Base-by-base conservation (phyloP, 2,888 invertebrate species). In the Rhyacophila evoluta region DNA sequence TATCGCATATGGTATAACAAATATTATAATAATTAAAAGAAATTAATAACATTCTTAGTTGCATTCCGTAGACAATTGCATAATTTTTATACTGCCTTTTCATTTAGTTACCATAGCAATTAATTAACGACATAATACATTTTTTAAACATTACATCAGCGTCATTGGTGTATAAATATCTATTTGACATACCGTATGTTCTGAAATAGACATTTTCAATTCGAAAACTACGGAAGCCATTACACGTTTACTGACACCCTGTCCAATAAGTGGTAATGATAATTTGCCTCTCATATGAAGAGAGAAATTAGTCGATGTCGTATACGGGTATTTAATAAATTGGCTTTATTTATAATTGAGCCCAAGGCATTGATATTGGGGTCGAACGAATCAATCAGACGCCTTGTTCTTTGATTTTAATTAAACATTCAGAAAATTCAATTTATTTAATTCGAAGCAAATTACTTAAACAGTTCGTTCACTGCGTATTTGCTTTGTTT, bases 291-390 rank as follows among this genome's bases (percentile, higher is more conserved):
- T 8, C 55, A 55, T 55, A 25, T 55, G 19, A 19, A 55, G 55
- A 55, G 55, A 19, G 55, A 55, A 55, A 55, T 55, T 55, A 55
- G 55, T 55, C 25, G 55, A 8, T 55, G 55, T 55, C 55, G 8
- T 55, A 55, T 55, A 55, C 55, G 55, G 55, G 55, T 55, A 55
- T 55, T 55, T 55, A 55, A 55, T 55, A 55, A 55, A 55, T 55
- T 55, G 55, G 8, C 25, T 55, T 55, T 55, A 55, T 55, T 55
- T 55, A 55, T 55, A 55, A 55, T 55, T 55, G 25, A 55, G 55
- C 55, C 55, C 19, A 55, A 10, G 10, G 55, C 55, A 55, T 25
- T 55, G 55, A 55, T 55, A 55, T 8, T 10, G 55, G 55, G 55
- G 55, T 55, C 55, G 55, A 55, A 19, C 19, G 55, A 55, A 55